These are phyloP conservation scores for Dryoscopus gambensis DNA, from an alignment of 2,113 vertebrate genomes.

Conservation along the genomic window DNA sequence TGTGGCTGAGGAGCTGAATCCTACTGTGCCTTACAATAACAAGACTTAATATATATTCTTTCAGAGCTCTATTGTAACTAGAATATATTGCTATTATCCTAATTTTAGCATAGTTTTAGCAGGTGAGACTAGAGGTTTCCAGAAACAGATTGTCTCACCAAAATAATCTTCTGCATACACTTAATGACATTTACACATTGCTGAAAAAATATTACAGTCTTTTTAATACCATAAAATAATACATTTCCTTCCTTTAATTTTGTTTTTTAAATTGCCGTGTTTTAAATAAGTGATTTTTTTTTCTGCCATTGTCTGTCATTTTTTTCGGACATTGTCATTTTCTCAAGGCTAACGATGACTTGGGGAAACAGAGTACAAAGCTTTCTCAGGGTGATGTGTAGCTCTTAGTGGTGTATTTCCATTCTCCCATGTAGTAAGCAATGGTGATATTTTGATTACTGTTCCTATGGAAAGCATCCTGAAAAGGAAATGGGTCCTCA, in stretches of 20 bases:
- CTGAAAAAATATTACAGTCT: not conserved
- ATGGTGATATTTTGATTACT: not conserved
- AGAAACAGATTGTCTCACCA: not conserved
- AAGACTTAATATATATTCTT: not conserved
- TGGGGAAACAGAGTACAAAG: not conserved
- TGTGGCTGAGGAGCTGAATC: not conserved
- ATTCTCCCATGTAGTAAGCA: not conserved
- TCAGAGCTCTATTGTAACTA: not conserved
- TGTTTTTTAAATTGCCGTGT: not conserved
- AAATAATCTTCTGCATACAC: not conserved
- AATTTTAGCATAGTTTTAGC: not conserved
- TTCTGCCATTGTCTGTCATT: too few species aligned
- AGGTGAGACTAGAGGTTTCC: not conserved
- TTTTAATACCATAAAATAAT: not conserved
- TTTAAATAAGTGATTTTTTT: not conserved
- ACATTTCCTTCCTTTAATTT: not conserved
- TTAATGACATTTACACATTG: not conserved
- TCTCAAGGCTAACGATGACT: not conserved
- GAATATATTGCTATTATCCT: not conserved
- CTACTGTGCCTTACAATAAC: not conserved
- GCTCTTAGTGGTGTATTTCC: not conserved
- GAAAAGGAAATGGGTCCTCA: not conserved
- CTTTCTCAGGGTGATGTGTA: not conserved
- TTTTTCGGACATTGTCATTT: not conserved
- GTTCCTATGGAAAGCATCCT: not conserved